Base-by-base conservation (phyloP, 2,888 invertebrate species). In the Cotesia congregata region DNA sequence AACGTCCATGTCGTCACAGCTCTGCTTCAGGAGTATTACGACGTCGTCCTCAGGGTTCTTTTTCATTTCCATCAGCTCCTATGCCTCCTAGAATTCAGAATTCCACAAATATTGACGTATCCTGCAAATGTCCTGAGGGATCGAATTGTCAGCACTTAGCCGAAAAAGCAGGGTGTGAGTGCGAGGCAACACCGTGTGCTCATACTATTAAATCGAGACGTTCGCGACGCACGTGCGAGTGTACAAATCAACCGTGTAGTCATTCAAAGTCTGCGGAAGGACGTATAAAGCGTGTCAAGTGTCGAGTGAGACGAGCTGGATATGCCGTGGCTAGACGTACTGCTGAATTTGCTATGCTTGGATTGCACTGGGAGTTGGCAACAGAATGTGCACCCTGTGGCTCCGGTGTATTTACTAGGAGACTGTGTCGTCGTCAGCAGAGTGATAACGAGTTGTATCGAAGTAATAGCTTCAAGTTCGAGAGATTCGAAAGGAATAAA, bases 381-480 rank as follows among this genome's bases (percentile, higher is more conserved):
- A 90, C 90, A 84, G 91, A 91, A 82, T 91, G 91, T 84, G 91
- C 91, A 83, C 91, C 91, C 73, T 91, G 91, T 85, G 90, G 91
- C 83, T 92, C 92, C 62, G 88, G 91, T 62, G 92, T 91, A 5
- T 90, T 95, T 81, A 94, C 95, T 3, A 92, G 94, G 76, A 92
- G 95, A 67, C 92, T 96, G 84, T 95, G 95, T 89, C 93, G 94
- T 81, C 91, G 94, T 76, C 92, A 92, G 71, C 91, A 93, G 12
- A 94, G 94, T 82, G 95, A 95, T 91, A 96, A 96, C 92, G 95
- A 96, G 90, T 92, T 96, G 77, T 96, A 96, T 86, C 93, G 96
- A 83, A 95, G 95, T 82, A 95, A 96, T 89, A 96, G 96, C 90
- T 96, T 96, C 91, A 95, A 95, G 91, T 96, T 96, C 89, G 95